phyloP scores from a whole-genome alignment of 2,113 vertebrate genomes.

The Pipa parva region DNA sequence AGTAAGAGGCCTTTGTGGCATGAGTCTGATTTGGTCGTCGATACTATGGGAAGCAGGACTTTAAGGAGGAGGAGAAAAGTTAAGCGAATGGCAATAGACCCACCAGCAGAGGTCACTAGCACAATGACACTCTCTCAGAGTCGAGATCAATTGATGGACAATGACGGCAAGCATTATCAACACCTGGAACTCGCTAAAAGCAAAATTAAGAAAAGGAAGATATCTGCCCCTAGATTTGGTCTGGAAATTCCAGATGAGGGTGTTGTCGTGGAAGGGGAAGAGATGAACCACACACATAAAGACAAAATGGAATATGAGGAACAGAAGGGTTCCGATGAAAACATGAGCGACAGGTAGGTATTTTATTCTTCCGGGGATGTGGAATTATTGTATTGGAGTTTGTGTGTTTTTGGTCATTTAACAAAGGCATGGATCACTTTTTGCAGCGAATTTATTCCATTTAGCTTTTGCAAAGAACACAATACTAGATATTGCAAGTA shows the following conservation, averaged over 20 bases:
- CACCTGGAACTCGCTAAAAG: conserved; percentile 69
- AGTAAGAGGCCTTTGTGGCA: conserved; percentile 72
- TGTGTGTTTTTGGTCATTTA: too few relatives aligned
- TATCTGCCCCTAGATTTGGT: conserved; percentile 68
- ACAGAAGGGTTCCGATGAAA: conserved; percentile 91
- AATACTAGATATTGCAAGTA: too few relatives aligned
- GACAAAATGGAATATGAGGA: conserved; percentile 97
- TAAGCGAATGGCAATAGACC: conserved; percentile 93
- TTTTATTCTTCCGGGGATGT: conserved; percentile 9
- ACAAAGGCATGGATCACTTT: not conserved
- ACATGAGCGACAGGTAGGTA: conserved; percentile 99
- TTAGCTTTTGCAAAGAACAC: too few relatives aligned
- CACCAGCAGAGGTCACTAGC: conserved; percentile 70
- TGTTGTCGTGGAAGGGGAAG: conserved; percentile 70
- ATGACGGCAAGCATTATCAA: conserved; percentile 57
- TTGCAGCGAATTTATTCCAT: too few relatives aligned
- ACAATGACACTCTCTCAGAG: conserved; percentile 66
- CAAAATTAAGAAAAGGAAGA: conserved; percentile 87
- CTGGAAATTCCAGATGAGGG: conserved; percentile 71
- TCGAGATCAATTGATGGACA: conserved; percentile 69
- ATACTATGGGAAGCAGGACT: conserved; percentile 76
- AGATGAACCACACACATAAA: conserved; percentile 65
- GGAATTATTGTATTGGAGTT: too few relatives aligned
- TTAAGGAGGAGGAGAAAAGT: conserved; percentile 86
- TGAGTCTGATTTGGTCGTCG: conserved; percentile 67